These are phyloP conservation scores for Eremobia ochroleuca DNA, from an alignment of 2,888 invertebrate genomes.

Conservation along the genomic window DNA sequence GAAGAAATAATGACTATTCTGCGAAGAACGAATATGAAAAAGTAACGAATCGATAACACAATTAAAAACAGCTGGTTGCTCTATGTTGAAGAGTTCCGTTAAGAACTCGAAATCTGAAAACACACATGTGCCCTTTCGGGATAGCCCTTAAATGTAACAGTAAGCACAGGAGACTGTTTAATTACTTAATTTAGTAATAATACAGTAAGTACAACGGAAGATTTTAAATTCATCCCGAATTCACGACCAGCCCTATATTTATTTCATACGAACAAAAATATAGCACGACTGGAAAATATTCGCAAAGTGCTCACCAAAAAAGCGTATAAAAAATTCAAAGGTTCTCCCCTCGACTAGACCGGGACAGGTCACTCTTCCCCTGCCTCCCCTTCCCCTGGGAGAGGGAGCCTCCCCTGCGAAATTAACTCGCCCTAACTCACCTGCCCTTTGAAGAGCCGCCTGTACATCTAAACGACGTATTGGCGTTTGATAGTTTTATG, in stretches of 20 bases:
- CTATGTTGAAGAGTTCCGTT: neutral
- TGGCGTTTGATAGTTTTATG: constrained; percentile 61
- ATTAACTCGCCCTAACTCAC: constrained; percentile 84
- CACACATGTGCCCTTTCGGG: no score
- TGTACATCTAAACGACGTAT: constrained; percentile 73
- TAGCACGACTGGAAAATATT: constrained; percentile 56
- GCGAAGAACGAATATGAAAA: neutral
- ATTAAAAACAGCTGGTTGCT: neutral
- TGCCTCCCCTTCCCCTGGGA: constrained; percentile 72
- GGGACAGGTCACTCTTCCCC: constrained; percentile 66
- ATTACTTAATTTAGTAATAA: neutral
- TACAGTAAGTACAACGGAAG: constrained; percentile 12
- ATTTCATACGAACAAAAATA: constrained; percentile 52
- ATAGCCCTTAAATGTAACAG: constrained; percentile 4
- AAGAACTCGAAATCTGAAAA: neutral
- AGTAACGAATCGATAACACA: neutral
- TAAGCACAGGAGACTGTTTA: neutral
- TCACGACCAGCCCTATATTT: constrained; percentile 27
- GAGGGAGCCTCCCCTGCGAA: constrained; percentile 73
- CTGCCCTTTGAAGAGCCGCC: constrained; percentile 86
- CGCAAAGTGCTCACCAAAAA: constrained; percentile 73
- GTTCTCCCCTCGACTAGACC: constrained; percentile 65
- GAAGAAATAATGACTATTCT: neutral
- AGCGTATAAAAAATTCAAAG: constrained; percentile 80
- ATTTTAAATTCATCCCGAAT: constrained; percentile 14